Evolutionary conservation across 2,113 vertebrate species (phyloP).

Genomic region (Microcebus jonahi): DNA sequence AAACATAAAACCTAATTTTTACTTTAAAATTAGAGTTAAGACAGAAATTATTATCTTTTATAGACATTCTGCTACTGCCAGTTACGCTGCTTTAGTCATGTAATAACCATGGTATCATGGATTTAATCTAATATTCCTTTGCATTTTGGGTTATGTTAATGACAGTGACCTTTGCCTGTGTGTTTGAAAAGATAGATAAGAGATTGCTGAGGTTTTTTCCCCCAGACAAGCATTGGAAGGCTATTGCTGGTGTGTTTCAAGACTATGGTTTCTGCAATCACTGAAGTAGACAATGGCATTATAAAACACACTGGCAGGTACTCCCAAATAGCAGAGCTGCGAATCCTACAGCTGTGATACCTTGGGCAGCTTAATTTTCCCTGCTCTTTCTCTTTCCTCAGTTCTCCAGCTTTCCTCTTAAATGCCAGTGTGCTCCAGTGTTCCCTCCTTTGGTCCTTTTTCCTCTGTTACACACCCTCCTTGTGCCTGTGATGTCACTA

Average conservation of each 20-base stretch:
- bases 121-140: conserved; percentile 9
- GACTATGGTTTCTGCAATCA: background rate
- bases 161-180: conserved; percentile 4
- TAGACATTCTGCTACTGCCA: background rate
- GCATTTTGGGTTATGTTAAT: conserved; percentile 30
- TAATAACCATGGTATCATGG: background rate
- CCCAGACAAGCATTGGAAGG: background rate
- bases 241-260: background rate
- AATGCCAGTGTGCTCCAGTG: background rate
- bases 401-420: background rate
- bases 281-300: background rate
- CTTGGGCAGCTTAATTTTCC: background rate
- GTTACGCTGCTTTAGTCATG: background rate
- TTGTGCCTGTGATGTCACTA: background rate
- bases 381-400: background rate
- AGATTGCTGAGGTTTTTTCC: background rate
- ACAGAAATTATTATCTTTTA: background rate
- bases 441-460: background rate
- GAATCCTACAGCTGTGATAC: background rate
- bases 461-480: background rate
- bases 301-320: background rate
- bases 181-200: conserved; percentile 24
- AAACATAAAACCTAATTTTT: conserved; percentile 29
- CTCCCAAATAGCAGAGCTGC: background rate
- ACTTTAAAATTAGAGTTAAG: conserved; percentile 47